Percentiles rank a stretch among this genome's conserved stretches.
These are phyloP conservation scores for Parnassius mnemosyne DNA, from an alignment of 2,888 invertebrate genomes.

Conservation along the genomic window DNA sequence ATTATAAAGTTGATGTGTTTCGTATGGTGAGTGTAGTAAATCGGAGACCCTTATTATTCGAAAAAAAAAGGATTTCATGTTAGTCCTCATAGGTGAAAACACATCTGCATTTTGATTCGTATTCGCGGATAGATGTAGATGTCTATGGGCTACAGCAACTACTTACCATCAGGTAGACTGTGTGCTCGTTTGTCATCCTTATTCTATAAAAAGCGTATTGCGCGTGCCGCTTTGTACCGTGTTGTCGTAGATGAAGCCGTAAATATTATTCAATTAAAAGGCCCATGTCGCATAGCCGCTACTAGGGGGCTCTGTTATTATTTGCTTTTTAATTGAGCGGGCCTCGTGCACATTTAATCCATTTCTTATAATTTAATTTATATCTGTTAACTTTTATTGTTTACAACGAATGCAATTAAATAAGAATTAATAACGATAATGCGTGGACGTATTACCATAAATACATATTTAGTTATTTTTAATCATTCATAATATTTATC, in stretches of 20 bases:
- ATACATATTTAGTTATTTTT: not conserved
- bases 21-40: too few species aligned
- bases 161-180: too few species aligned
- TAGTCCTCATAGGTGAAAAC: too few species aligned
- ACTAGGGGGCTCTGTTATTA: conserved; percentile 11
- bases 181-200: too few species aligned
- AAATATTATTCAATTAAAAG: conserved; percentile 17
- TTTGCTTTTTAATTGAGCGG: conserved; percentile 20
- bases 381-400: conserved; percentile 25
- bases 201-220: too few species aligned
- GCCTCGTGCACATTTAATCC: conserved; percentile 14
- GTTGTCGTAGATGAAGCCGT: conserved; percentile 25
- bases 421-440: conserved; percentile 16
- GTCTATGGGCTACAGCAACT: too few species aligned
- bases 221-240: conserved; percentile 18
- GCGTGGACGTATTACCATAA: conserved; percentile 18
- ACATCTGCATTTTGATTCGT: too few species aligned
- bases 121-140: too few species aligned
- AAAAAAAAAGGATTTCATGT: too few species aligned
- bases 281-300: conserved; percentile 4
- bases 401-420: conserved; percentile 21
- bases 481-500: not conserved
- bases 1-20: too few species aligned
- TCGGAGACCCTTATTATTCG: too few species aligned
- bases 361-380: conserved; percentile 22